These are phyloP conservation scores for Pithys albifrons DNA, from an alignment of 2,113 vertebrate species.

Conservation along the genomic window DNA sequence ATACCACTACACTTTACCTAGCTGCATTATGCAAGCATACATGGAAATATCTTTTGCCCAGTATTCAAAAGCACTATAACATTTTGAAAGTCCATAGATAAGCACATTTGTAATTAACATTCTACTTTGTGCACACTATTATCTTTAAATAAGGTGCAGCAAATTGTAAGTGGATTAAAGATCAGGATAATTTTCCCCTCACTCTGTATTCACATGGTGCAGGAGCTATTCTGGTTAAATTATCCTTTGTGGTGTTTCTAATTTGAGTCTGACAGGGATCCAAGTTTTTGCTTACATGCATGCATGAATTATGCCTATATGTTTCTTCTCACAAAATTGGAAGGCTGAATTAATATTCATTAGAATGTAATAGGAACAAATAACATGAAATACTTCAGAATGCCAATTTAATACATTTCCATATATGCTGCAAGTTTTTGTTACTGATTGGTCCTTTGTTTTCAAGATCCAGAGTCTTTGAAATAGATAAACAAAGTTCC, in stretches of 20 bases:
- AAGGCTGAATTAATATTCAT: constrained; percentile 25
- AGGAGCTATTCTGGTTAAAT: constrained; percentile 1
- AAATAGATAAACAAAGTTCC: neutral
- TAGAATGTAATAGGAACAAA: neutral
- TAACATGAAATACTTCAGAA: neutral
- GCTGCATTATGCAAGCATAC: neutral
- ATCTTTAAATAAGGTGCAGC: neutral
- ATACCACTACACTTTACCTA: neutral
- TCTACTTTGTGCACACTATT: neutral
- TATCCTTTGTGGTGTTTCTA: constrained; percentile 34
- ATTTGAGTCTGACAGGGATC: constrained; percentile 5
- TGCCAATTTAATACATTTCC: neutral
- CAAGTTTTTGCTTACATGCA: neutral
- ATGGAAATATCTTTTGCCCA: neutral
- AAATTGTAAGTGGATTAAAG: neutral
- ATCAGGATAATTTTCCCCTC: neutral
- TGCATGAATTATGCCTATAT: neutral
- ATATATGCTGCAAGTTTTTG: neutral
- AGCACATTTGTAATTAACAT: neutral
- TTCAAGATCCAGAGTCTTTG: neutral
- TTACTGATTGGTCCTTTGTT: neutral
- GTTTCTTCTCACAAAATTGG: neutral
- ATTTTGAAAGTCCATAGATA: neutral
- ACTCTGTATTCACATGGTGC: neutral
- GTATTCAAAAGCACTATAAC: neutral